phyloP scores from a whole-genome alignment of 2,113 vertebrate genomes.

The Plecotus auritus region DNA sequence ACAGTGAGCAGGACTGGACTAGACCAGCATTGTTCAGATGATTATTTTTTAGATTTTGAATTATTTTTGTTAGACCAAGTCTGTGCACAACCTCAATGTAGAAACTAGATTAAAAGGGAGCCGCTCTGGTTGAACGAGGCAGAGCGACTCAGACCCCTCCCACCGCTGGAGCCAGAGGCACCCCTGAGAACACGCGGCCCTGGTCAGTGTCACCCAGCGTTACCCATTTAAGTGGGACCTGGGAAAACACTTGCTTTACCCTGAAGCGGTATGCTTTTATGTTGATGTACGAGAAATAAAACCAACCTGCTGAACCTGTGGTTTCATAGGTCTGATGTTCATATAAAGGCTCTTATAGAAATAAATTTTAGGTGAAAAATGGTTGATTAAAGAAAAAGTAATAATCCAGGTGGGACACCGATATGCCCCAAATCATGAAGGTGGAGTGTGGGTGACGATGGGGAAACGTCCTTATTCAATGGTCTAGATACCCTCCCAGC shows the following conservation, averaged over 20 bases:
- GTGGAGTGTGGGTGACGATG: neutral
- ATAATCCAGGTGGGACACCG: neutral
- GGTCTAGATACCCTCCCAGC: neutral
- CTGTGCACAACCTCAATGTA: neutral
- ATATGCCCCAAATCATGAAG: neutral
- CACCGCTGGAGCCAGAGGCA: neutral
- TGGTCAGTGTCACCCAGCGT: neutral
- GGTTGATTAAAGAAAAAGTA: neutral
- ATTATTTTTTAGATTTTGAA: neutral
- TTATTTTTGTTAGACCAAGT: neutral
- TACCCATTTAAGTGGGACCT: neutral
- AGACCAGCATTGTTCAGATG: neutral
- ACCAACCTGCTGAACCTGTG: neutral
- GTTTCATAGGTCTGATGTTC: neutral
- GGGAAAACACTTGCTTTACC: neutral
- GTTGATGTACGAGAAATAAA: constrained; percentile 16
- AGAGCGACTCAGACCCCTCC: neutral
- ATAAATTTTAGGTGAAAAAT: neutral
- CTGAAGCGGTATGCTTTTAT: neutral
- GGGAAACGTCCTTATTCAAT: neutral
- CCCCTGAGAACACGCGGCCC: neutral
- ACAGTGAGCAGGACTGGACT: neutral
- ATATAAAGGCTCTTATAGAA: neutral
- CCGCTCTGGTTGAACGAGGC: neutral
- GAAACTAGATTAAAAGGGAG: neutral